phyloP scores from a whole-genome alignment of 2,888 invertebrate species.

The Calameuta idolon region DNA sequence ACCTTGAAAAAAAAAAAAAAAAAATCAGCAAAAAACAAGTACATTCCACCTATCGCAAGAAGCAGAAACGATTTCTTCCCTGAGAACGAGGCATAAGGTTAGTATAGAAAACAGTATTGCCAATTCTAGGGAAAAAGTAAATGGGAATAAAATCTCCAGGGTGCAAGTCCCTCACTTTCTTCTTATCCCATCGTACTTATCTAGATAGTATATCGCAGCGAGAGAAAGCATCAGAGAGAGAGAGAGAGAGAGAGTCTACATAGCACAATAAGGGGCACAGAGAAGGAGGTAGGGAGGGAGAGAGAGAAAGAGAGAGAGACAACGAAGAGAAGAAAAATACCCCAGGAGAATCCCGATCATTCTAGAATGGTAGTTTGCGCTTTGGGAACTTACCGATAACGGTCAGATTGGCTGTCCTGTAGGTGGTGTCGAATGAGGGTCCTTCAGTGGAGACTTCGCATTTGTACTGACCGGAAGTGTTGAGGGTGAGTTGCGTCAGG shows the following conservation, averaged over 20 bases:
- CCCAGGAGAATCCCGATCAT: neutral
- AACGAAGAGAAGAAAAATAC: neutral
- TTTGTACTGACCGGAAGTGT: conserved; percentile 56
- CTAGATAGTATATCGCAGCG: neutral
- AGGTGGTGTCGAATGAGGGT: conserved; percentile 51
- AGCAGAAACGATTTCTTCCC: neutral
- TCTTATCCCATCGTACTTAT: neutral
- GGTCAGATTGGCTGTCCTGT: conserved; percentile 48
- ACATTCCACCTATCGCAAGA: neutral
- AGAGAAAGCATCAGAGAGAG: neutral
- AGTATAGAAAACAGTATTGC: neutral
- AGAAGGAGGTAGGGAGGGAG: neutral
- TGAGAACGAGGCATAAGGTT: neutral
- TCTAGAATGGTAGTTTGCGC: neutral
- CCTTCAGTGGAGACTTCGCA: conserved; percentile 58
- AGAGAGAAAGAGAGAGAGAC: neutral
- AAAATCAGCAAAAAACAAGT: neutral
- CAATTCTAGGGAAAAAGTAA: neutral
- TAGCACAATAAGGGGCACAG: neutral
- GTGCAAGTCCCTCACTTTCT: neutral
- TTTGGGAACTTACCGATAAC: conserved; percentile 49
- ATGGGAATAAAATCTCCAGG: neutral
- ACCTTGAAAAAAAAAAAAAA: neutral
- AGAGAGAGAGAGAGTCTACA: neutral
- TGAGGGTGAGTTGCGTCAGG: conserved; percentile 43